phyloP scores from a whole-genome alignment of 2,888 invertebrate species.

The Epirrita christyi region DNA sequence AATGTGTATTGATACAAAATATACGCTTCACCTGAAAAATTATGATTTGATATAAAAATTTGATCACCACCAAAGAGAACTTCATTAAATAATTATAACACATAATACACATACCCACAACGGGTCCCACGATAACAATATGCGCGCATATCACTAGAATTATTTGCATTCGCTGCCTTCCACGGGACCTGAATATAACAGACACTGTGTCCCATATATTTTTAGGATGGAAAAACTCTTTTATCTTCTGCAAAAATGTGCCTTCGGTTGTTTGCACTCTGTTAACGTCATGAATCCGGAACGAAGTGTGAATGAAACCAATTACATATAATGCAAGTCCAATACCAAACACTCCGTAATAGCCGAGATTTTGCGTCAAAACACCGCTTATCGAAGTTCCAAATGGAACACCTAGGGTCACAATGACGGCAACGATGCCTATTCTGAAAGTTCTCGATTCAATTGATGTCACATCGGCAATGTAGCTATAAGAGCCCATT shows the following conservation, averaged over 20 bases:
- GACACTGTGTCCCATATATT: conserved; percentile 74
- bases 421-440: conserved; percentile 84
- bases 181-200: conserved; percentile 59
- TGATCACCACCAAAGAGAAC: neutral
- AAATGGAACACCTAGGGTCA: conserved; percentile 77
- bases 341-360: conserved; percentile 73
- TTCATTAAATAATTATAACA: conserved; percentile 20
- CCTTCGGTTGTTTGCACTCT: conserved; percentile 54
- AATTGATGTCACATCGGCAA: conserved; percentile 84
- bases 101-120: conserved; percentile 63
- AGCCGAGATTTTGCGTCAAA: conserved; percentile 72
- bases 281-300: conserved; percentile 67
- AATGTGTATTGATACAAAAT: conserved; percentile 78
- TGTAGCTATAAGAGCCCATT: conserved; percentile 85
- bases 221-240: conserved; percentile 64
- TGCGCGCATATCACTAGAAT: conserved; percentile 69
- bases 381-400: conserved; percentile 81
- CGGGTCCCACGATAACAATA: conserved; percentile 73
- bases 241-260: conserved; percentile 50
- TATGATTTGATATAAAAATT: conserved; percentile 5
- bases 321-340: conserved; percentile 58
- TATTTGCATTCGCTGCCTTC: conserved; percentile 56
- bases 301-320: conserved; percentile 66
- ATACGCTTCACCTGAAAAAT: conserved; percentile 77
- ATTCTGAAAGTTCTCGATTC: conserved; percentile 86